Conservation (phyloP, 2,113 vertebrate species). For the Naja naja region DNA sequence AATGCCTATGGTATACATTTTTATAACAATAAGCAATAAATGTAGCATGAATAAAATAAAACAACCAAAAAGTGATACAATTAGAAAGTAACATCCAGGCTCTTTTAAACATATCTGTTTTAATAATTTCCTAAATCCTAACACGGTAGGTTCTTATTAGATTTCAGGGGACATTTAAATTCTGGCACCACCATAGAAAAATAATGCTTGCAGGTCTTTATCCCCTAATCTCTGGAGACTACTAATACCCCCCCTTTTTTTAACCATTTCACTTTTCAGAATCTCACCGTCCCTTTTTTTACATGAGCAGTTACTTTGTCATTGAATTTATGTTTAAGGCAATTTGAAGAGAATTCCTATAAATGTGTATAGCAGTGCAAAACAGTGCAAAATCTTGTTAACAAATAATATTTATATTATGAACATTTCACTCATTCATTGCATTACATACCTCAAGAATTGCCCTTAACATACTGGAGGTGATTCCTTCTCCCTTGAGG, state of each 20-base stretch:
- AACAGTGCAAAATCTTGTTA: neutral
- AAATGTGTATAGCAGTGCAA: slow-evolving; percentile 4
- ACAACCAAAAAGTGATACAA: neutral
- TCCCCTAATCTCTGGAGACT: neutral
- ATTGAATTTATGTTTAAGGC: neutral
- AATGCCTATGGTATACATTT: neutral
- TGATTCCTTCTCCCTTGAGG: slow-evolving; percentile 81
- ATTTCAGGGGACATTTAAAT: neutral
- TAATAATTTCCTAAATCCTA: neutral
- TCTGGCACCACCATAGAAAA: neutral
- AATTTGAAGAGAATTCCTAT: neutral
- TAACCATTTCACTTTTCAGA: too few relatives aligned
- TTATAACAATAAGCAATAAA: neutral
- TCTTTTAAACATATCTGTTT: neutral
- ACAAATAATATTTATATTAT: neutral
- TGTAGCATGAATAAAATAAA: neutral
- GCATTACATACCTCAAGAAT: slow-evolving; percentile 84
- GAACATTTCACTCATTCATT: neutral
- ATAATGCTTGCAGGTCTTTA: neutral
- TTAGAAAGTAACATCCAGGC: neutral
- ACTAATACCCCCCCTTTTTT: neutral
- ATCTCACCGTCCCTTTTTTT: neutral
- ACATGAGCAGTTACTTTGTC: neutral
- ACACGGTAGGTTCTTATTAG: neutral
- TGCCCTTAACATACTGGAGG: slow-evolving; percentile 92